phyloP scores from a whole-genome alignment of 2,113 vertebrate genomes.

The crab-eating macaque (Macaca fascicularis) region DNA sequence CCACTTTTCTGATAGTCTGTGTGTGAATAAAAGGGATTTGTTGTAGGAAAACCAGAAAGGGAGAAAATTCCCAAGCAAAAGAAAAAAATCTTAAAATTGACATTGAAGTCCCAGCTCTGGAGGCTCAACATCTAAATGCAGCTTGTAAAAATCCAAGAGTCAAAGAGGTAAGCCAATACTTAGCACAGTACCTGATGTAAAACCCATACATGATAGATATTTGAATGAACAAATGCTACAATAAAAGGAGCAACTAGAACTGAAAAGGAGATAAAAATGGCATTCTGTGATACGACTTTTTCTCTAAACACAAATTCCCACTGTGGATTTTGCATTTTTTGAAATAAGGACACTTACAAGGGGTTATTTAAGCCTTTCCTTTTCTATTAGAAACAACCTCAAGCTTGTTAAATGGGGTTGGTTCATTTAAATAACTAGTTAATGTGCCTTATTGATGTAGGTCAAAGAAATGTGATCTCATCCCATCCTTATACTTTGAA shows the following conservation, averaged over 20 bases:
- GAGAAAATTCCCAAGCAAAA: slow-evolving; percentile 30
- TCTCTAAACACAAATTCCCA: background rate
- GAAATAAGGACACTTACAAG: slow-evolving; percentile 15
- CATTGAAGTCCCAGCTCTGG: background rate
- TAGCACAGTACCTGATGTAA: background rate
- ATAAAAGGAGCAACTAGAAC: background rate
- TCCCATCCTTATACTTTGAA: background rate
- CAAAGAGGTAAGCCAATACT: background rate
- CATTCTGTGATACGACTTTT: background rate
- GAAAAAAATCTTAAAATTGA: slow-evolving; percentile 27
- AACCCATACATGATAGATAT: slow-evolving; percentile 2
- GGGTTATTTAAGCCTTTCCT: slow-evolving; percentile 14
- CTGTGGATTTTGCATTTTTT: slow-evolving; percentile 40
- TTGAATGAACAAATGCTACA: slow-evolving; percentile 23
- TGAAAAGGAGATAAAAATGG: background rate
- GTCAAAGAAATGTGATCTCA: slow-evolving; percentile 28
- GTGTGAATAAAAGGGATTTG: background rate
- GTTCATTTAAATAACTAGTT: slow-evolving; percentile 50
- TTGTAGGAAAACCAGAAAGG: background rate
- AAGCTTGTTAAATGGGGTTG: slow-evolving; percentile 37
- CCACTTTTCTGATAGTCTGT: background rate
- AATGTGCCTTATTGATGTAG: slow-evolving; percentile 38
- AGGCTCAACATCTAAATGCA: background rate
- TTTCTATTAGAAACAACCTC: background rate
- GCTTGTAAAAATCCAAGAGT: background rate